Base-by-base conservation (phyloP, 2,113 vertebrate genomes). In the Dascyllus trimaculatus region DNA sequence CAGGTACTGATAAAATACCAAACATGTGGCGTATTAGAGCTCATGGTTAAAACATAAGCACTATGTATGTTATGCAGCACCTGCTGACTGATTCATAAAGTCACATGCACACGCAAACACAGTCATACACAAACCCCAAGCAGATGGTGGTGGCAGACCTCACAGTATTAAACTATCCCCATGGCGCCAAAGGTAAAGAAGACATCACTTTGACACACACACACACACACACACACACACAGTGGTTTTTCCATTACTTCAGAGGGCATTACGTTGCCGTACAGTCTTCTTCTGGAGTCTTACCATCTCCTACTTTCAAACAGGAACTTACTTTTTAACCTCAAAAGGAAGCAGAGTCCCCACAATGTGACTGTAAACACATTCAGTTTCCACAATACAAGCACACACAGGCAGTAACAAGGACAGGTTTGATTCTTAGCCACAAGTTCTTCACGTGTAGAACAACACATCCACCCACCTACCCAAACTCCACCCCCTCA, bases 101-200 rank as follows among this genome's bases (percentile, higher is more conserved):
- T 79, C 59, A 38, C 72, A 64, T 25, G 66, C 68, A 64, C 64
- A 54, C 64, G 46, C 56, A 84, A 74, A 72, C 74, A 84, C 75
- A 72, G 80, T 75, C 52, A 65, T 68, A 75, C 71, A 45, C 49
- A 62, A 73, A 84, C 85, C 82, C 78, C 1, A 54, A 91, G 82
- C 90, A 93, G 89, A 91, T 91, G 90, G 88, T 18, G 51, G 25
- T 87, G 78, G 40, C 89, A 91, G 92, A 88, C 83, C 90, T 75
- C 58, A 75, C 67, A 62, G 71, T 82, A 80, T 68, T 82, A 59
- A 78, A 87, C 53, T 58, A 87, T 54, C 66, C 83, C 77, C 85
- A 78, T 61, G 68, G 82, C 32, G 70, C 71, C 78, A 72, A 65
- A 89, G 79, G 81, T 86, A 86, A 91, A 85, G 71, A 91, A 87